Conservation (phyloP, 2,797 vertebrate genomes). For the Chiloscyllium punctatum region DNA sequence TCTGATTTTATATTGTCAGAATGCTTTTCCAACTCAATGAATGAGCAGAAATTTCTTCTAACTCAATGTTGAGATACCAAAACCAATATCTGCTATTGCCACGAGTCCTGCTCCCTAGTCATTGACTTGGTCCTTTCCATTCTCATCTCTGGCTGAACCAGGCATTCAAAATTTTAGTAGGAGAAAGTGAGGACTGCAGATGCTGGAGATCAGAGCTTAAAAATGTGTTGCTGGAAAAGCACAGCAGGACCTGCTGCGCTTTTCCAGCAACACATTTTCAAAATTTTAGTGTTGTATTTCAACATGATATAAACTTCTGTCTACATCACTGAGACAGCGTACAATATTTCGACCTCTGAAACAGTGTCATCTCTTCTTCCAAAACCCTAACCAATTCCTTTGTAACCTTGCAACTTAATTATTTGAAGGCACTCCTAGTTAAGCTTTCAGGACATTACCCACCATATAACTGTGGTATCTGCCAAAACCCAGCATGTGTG, state of each 20-base stretch:
- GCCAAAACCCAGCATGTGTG: no score
- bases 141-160: background rate
- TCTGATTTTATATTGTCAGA: no score
- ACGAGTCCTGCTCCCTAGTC: background rate
- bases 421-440: background rate
- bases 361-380: background rate
- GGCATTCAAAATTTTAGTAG: background rate
- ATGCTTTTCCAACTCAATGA: no score
- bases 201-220: no score
- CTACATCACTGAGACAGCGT: background rate
- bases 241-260: no score
- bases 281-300: background rate
- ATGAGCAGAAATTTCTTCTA: no score
- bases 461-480: no score
- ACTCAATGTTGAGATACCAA: background rate
- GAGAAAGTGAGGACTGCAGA: no score
- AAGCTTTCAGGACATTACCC: no score
- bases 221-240: no score
- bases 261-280: no score
- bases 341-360: background rate
- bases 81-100: background rate
- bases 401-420: background rate
- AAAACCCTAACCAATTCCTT: no score
- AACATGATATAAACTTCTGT: background rate
- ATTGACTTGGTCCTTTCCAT: background rate